phyloP scores from a whole-genome alignment of 1,140 invertebrate genomes.

The Mya arenaria region DNA sequence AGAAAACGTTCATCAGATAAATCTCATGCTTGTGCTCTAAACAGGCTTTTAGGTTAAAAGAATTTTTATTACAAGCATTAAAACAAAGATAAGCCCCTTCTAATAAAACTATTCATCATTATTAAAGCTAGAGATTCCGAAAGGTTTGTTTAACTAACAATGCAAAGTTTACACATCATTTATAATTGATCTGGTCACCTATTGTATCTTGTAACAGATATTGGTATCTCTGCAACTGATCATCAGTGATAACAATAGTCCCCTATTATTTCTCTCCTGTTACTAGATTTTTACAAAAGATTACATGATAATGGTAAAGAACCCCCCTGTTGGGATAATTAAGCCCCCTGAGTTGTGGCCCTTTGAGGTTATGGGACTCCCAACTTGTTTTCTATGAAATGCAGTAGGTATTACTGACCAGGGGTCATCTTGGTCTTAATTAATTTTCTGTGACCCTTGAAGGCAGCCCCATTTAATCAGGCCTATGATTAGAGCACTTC shows the following conservation, averaged over 20 bases:
- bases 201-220: slow-evolving; percentile 7
- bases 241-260: slow-evolving; percentile 8
- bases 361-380: no score
- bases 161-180: slow-evolving; percentile 22
- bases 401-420: slow-evolving; percentile 14
- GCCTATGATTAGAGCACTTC: slow-evolving; percentile 28
- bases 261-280: slow-evolving; percentile 20
- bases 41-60: no score
- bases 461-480: slow-evolving; percentile 27
- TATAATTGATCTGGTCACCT: neutral
- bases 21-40: no score
- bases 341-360: neutral
- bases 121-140: neutral
- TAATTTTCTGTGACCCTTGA: slow-evolving; percentile 35
- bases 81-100: no score
- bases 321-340: slow-evolving; percentile 2
- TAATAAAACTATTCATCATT: no score
- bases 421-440: slow-evolving; percentile 26
- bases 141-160: slow-evolving; percentile 11
- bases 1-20: no score
- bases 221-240: neutral
- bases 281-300: slow-evolving; percentile 17
- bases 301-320: neutral
- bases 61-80: no score
- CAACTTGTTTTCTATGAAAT: no score